Conservation (phyloP, 2,113 vertebrate species). For the Lepus europaeus region DNA sequence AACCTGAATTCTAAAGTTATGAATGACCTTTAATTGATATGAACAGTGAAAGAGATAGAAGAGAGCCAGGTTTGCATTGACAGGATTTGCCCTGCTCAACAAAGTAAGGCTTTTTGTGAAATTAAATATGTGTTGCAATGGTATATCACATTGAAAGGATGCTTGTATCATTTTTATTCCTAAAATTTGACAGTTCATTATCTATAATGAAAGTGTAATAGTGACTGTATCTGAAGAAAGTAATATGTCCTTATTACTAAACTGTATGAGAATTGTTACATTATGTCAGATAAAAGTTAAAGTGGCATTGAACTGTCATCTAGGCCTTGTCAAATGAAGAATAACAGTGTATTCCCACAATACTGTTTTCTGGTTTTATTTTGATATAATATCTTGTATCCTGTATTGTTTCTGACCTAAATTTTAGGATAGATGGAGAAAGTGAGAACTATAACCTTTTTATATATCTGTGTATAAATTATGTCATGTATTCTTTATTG, state of each 20-base stretch:
- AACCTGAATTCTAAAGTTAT: background rate
- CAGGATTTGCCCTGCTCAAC: conserved; percentile 17
- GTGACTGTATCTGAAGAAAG: conserved; percentile 18
- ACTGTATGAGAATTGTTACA: background rate
- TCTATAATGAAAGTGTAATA: conserved; percentile 24
- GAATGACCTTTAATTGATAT: conserved; percentile 1
- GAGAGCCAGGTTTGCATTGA: conserved; percentile 38
- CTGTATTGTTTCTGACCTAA: conserved; percentile 14
- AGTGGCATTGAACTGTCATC: background rate
- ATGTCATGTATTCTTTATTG: background rate
- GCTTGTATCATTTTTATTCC: conserved; percentile 44
- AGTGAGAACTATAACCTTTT: background rate
- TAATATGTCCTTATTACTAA: conserved; percentile 9
- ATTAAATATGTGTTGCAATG: conserved; percentile 45
- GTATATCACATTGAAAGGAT: background rate
- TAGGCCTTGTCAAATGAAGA: conserved; percentile 4
- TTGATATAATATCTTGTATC: background rate
- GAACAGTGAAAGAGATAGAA: background rate
- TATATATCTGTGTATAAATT: background rate
- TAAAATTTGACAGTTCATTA: conserved; percentile 46
- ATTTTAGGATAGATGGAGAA: background rate
- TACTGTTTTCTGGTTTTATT: conserved; percentile 25
- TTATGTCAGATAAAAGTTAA: conserved; percentile 27
- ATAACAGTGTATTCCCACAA: background rate
- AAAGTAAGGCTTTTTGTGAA: background rate